These are phyloP conservation scores for Cactoblastis cactorum DNA, from an alignment of 2,888 invertebrate species.

Conservation along the genomic window DNA sequence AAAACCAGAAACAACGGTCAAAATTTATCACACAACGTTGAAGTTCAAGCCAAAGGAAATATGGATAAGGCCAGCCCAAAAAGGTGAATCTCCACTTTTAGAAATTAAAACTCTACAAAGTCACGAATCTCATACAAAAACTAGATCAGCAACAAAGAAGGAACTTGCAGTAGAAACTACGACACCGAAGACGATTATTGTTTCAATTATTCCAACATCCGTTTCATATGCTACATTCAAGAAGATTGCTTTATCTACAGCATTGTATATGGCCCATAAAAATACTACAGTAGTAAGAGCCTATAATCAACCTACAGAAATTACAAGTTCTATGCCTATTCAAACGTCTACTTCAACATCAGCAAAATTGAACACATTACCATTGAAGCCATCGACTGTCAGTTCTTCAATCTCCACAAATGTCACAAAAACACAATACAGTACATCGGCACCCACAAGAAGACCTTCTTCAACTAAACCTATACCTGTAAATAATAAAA, in stretches of 20 bases:
- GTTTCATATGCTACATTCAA: constrained; percentile 67
- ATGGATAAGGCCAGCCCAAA: constrained; percentile 72
- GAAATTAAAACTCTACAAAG: constrained; percentile 51
- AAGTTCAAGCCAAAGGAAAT: constrained; percentile 73
- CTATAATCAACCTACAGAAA: constrained; percentile 39
- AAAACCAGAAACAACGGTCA: constrained; percentile 47
- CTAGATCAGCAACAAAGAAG: constrained; percentile 45
- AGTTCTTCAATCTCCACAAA: constrained; percentile 20
- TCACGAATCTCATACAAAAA: constrained; percentile 40
- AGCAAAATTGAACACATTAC: constrained; percentile 20
- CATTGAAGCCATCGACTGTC: constrained; percentile 16
- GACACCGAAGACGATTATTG: constrained; percentile 69
- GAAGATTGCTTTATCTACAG: constrained; percentile 62
- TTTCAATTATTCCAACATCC: constrained; percentile 72
- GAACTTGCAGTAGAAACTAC: constrained; percentile 46
- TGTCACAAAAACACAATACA: constrained; percentile 26
- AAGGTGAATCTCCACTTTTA: constrained; percentile 60
- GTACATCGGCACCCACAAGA: constrained; percentile 25
- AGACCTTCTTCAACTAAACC: constrained; percentile 25
- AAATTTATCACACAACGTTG: constrained; percentile 45
- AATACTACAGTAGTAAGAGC: constrained; percentile 33
- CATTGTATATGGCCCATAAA: constrained; percentile 42
- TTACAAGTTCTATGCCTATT: constrained; percentile 49
- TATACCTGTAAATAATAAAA: constrained; percentile 42
- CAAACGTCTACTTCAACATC: constrained; percentile 37